Evolutionary conservation across 2,888 invertebrate species (phyloP), one percentile per base, ranked within the genome.

Genomic region (Heliconius charithonia): DNA sequence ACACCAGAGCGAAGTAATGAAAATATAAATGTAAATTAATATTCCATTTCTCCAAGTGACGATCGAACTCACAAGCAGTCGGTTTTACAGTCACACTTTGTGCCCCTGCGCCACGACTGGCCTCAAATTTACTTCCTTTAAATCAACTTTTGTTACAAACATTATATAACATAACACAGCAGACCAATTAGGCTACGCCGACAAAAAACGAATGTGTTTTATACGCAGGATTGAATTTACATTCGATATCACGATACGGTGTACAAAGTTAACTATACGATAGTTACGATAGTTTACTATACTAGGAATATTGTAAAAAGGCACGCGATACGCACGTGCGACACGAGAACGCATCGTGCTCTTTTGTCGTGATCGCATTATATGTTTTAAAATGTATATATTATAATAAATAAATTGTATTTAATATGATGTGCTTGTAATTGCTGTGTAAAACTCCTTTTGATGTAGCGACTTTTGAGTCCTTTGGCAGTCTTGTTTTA

Each of bases 341-440:
- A 86, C 88, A 90, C 91, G 91, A 89, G 86, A 80, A 86, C 88
- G 87, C 87, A 83, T 87, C 91, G 89, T 90, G 92, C 86, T 86
- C 85, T 87, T 83, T 87, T 65, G 85, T 92, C 92, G 92, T 92
- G 92, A 75, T 79, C 70, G 56, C 70, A 51, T 63, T 76, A 75
- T 67, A 69, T 37, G 37, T 63, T 6, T 63, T 63, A 63, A 63
- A 27, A n/a, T 77, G 66, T 75, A 51, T 41, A 79, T 81, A 79
- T 75, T 75, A 75, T 77, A 79, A 79, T 76, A 80, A 75, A 77
- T 80, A 71, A 79, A 71, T 10, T 74, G 13, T 41, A 63, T 37
- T 41, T 73, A 25, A 25, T 67, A 67, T 41, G 41, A 67, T 25
- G 9, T 12, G 37, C 56, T 72, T n/a, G 71, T 72, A 72, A 72